Evolutionary conservation across 2,113 vertebrate species (phyloP).

Genomic region (Rhabdornis inornatus): DNA sequence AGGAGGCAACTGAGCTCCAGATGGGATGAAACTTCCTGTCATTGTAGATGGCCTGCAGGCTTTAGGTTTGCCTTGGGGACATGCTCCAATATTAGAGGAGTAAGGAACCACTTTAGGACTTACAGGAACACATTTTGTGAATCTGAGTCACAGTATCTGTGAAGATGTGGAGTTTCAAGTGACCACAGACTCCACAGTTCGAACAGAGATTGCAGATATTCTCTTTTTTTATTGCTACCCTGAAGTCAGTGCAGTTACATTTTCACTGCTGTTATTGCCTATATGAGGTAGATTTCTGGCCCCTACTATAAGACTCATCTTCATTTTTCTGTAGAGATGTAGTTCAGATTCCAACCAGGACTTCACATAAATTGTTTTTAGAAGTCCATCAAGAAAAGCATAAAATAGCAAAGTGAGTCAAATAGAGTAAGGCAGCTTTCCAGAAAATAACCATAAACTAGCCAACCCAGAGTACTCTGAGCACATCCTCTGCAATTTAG

Average conservation of each 20-base stretch:
- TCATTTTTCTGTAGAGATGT: neutral
- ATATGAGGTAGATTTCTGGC: neutral
- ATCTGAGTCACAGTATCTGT: neutral
- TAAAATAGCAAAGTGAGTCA: slow-evolving; percentile 3
- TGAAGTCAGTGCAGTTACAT: neutral
- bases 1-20: neutral
- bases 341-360: neutral
- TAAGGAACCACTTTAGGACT: neutral
- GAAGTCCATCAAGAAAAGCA: slow-evolving; percentile 25
- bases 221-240: neutral
- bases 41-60: neutral
- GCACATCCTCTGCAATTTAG: neutral
- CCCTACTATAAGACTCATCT: neutral
- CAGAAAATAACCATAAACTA: slow-evolving; percentile 2
- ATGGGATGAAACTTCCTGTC: neutral
- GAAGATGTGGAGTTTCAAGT: neutral
- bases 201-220: neutral
- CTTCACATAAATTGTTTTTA: slow-evolving; percentile 32
- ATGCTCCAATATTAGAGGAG: neutral
- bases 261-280: neutral
- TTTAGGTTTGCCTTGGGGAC: neutral
- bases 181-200: neutral
- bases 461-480: neutral
- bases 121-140: neutral
- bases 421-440: neutral